Percentiles rank a stretch among this genome's conserved stretches.
Evolutionary conservation across 1,140 invertebrate genomes (phyloP).

Genomic region (Ladona fulva): DNA sequence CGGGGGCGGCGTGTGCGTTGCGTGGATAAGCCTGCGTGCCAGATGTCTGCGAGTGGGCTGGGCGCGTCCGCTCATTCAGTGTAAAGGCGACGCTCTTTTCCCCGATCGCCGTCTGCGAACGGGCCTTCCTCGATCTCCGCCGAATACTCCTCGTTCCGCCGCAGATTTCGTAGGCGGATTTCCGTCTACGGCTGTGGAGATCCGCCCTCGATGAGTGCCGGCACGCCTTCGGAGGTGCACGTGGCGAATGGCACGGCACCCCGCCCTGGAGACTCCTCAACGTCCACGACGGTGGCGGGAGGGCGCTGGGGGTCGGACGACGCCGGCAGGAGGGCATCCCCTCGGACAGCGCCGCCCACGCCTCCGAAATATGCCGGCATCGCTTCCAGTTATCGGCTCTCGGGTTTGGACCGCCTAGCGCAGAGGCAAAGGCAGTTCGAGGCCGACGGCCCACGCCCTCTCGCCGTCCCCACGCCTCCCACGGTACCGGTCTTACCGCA

Average conservation of each 20-base stretch:
- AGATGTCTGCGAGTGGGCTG: conserved; percentile 6
- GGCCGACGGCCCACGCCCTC: background rate
- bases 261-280: background rate
- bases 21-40: conserved; percentile 1
- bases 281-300: background rate
- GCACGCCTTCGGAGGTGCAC: background rate
- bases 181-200: too few relatives aligned
- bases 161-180: background rate
- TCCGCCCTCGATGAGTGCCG: background rate
- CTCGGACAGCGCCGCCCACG: background rate
- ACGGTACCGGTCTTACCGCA: background rate
- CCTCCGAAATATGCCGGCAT: background rate
- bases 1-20: background rate
- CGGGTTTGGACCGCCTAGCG: background rate
- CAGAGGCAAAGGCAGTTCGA: background rate
- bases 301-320: background rate
- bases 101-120: background rate
- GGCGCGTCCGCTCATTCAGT: background rate
- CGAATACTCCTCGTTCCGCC: background rate
- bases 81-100: background rate
- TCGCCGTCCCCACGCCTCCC: background rate
- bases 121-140: background rate
- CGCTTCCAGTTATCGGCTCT: background rate
- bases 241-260: background rate
- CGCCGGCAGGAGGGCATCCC: background rate